Conservation (phyloP, 2,888 invertebrate genomes). For the Chalcosyrphus nemorum region DNA sequence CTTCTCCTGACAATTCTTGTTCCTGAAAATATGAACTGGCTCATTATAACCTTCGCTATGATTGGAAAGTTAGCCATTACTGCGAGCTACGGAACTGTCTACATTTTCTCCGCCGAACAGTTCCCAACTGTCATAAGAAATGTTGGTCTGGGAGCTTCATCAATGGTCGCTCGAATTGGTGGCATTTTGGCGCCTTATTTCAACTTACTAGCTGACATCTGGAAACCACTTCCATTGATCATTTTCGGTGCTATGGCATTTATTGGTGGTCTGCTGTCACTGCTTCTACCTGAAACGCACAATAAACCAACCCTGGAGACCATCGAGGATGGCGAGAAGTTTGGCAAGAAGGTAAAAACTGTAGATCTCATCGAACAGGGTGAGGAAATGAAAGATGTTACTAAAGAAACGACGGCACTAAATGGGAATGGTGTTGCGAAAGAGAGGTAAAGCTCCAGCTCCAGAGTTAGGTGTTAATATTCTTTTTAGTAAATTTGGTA, state of each 20-base stretch:
- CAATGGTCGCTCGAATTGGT: conserved; percentile 93
- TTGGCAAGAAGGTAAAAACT: conserved; percentile 82
- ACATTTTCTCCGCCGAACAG: conserved; percentile 89
- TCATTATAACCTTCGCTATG: conserved; percentile 86
- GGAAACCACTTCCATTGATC: conserved; percentile 87
- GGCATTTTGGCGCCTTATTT: conserved; percentile 87
- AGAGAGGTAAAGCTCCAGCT: conserved; percentile 40
- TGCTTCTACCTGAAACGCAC: conserved; percentile 90
- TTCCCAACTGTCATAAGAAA: conserved; percentile 91
- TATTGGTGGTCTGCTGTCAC: conserved; percentile 87
- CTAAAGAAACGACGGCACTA: not conserved
- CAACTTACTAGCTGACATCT: conserved; percentile 85
- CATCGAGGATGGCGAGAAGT: conserved; percentile 89
- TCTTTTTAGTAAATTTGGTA: not conserved
- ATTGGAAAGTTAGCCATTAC: conserved; percentile 88
- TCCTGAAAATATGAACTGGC: conserved; percentile 83
- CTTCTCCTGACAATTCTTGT: conserved; percentile 85
- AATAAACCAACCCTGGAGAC: conserved; percentile 90
- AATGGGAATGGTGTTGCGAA: conserved; percentile 50
- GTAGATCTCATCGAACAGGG: conserved; percentile 74
- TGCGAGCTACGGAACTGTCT: conserved; percentile 88
- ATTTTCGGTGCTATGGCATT: conserved; percentile 89
- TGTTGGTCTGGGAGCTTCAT: conserved; percentile 92
- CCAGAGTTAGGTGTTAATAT: not conserved
- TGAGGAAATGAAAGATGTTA: conserved; percentile 53